phyloP scores from a whole-genome alignment of 1,140 invertebrate species.

The Mercenaria mercenaria region DNA sequence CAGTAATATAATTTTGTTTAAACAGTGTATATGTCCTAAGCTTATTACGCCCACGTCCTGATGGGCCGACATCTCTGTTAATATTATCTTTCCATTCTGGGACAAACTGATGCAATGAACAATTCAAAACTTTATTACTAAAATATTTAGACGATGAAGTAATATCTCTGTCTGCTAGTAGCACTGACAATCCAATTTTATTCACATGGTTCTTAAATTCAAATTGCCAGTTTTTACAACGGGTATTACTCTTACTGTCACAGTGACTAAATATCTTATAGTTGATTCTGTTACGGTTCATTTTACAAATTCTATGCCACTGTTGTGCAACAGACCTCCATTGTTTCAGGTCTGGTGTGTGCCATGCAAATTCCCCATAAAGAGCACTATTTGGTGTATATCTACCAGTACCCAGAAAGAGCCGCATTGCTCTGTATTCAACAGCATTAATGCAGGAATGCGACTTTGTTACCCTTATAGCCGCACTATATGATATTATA shows the following conservation, averaged over 20 bases:
- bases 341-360: neutral
- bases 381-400: neutral
- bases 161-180: neutral
- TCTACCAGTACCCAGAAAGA: neutral
- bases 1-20: no score
- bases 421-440: neutral
- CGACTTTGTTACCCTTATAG: conserved; percentile 8
- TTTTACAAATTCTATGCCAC: neutral
- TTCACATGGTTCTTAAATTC: neutral
- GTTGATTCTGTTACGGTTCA: neutral
- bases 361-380: neutral
- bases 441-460: neutral
- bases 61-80: neutral
- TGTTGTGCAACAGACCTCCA: neutral
- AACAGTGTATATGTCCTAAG: no score
- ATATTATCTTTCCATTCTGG: neutral
- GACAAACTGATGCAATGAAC: neutral
- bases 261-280: neutral
- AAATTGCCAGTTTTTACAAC: neutral
- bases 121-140: neutral
- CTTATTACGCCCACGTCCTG: neutral
- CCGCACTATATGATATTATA: conserved; percentile 9
- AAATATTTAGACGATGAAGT: neutral
- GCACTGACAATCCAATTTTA: neutral
- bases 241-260: neutral